These are phyloP conservation scores for Chelon labrosus DNA, from an alignment of 2,797 vertebrate genomes.

Conservation along the genomic window DNA sequence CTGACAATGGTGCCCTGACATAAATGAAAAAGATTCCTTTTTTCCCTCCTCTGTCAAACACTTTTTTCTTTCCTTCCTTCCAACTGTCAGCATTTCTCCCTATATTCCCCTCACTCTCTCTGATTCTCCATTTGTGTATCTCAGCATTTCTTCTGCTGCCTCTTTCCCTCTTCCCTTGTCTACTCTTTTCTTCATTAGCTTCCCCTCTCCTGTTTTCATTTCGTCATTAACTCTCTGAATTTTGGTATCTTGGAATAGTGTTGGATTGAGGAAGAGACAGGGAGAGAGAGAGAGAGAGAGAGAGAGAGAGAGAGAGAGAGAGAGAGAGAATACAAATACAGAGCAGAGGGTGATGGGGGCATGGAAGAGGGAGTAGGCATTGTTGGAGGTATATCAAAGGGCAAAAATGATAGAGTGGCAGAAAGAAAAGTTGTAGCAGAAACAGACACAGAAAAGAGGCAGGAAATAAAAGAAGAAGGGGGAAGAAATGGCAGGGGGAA, in stretches of 20 bases:
- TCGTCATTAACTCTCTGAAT: slow-evolving; percentile 66
- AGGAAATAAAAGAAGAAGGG: slow-evolving; percentile 8
- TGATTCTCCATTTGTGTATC: slow-evolving; percentile 66
- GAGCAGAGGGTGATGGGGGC: slow-evolving; percentile 32
- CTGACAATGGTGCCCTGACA: slow-evolving; percentile 74
- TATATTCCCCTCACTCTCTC: slow-evolving; percentile 48
- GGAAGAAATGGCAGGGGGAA: slow-evolving; percentile 37
- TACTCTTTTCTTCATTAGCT: slow-evolving; percentile 71
- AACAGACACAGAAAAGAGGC: slow-evolving; percentile 25
- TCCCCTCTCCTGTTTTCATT: slow-evolving; percentile 60
- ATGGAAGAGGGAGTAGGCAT: slow-evolving; percentile 17
- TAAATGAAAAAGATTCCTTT: slow-evolving; percentile 73
- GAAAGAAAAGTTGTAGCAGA: slow-evolving; percentile 44
- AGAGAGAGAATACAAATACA: slow-evolving; percentile 30
- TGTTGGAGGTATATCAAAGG: slow-evolving; percentile 53
- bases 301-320: slow-evolving; percentile 5
- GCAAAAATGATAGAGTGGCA: slow-evolving; percentile 12
- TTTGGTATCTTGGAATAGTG: slow-evolving; percentile 50
- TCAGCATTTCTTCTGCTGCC: slow-evolving; percentile 64
- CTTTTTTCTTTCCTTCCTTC: slow-evolving; percentile 69
- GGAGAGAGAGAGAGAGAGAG: slow-evolving; percentile 15
- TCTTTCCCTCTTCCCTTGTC: slow-evolving; percentile 37
- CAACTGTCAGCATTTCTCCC: slow-evolving; percentile 73
- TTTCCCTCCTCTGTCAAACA: slow-evolving; percentile 66
- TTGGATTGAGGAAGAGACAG: slow-evolving; percentile 1